Percentiles rank a stretch among this genome's conserved stretches.
Evolutionary conservation across 1,140 invertebrate species (phyloP).

Genomic region (Cyclina sinensis): DNA sequence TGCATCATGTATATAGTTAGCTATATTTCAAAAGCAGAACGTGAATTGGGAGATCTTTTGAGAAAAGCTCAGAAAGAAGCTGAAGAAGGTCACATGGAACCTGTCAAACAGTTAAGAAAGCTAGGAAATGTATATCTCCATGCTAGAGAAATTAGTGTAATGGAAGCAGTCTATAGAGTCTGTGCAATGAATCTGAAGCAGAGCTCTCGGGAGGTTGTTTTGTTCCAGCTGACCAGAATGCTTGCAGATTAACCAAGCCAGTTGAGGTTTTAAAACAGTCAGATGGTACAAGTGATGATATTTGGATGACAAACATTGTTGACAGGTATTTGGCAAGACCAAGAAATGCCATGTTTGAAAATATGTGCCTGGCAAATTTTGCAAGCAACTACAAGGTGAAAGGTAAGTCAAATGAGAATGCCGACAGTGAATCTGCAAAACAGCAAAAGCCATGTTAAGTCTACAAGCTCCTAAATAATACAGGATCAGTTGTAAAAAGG

Average conservation of each 20-base stretch:
- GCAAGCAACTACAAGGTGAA: too few relatives aligned
- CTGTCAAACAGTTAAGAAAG: not conserved
- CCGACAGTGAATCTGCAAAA: too few relatives aligned
- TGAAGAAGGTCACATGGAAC: not conserved
- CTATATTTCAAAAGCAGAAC: constrained; percentile 14
- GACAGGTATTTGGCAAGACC: constrained; percentile 23
- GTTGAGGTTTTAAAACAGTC: not conserved
- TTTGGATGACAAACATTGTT: not conserved
- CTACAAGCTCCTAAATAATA: too few relatives aligned
- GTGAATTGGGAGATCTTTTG: not conserved
- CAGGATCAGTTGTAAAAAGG: too few relatives aligned
- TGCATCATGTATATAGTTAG: constrained; percentile 34
- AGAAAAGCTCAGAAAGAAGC: not conserved
- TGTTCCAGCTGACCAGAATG: too few relatives aligned
- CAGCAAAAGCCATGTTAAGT: too few relatives aligned
- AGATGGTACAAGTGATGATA: not conserved
- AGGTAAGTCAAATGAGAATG: too few relatives aligned
- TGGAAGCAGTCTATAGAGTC: constrained; percentile 2
- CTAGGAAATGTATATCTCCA: constrained; percentile 35
- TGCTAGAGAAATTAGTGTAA: not conserved
- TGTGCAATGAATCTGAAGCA: not conserved
- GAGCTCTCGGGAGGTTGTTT: not conserved
- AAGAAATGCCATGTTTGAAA: too few relatives aligned
- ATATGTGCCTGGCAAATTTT: too few relatives aligned
- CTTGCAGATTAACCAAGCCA: not conserved